Base-by-base conservation (phyloP, 2,797 vertebrate species). In the Thunnus albacares region DNA sequence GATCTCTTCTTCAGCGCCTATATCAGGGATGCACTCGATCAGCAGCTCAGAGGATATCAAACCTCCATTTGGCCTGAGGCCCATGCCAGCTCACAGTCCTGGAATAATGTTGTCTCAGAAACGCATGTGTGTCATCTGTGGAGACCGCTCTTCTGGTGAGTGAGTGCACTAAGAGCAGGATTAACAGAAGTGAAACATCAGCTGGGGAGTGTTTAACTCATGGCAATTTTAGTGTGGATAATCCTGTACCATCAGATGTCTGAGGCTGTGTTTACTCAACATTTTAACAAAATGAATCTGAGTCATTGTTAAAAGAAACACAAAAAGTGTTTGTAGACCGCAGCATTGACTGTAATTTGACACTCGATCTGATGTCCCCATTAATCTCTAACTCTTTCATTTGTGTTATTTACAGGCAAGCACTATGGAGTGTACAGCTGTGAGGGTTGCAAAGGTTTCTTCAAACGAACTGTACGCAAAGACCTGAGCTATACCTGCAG, bases 11-110 rank as follows among this genome's bases (percentile, higher is more conserved):
- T 97, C 98, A 80, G 97, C 97, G 60, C 93, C 94, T 75, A 79
- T 92, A 83, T 94, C 94, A 87, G 95, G 92, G 92, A 95, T 96
- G 97, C 98, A 99, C 91, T 96, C 97, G 0, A 96, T 99, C 90
- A 99, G 97, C 95, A 99, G 97, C 96, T 97, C 97, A 30, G 98
- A 99, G 89, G 98, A 99, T 89, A 96, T 99, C 83, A 99, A 99
- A 80, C 98, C 98, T 75, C 98, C 97, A 0, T 95, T 98, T 93
- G 98, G 97, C 86, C 93, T 99, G 93, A 98, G 98, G 86, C 94
- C 95, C 73, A 90, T 95, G 87, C 90, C 94, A 81, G 73, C 93
- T 79, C 94, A 95, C 89, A 95, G 94, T 67, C 95, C 94, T 41
- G 95, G 95, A 83, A 94, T 95, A 82, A 95, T 96, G 94, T 68